These are phyloP conservation scores for Nixonia krombeini DNA, from an alignment of 1,140 invertebrate species.

Conservation along the genomic window DNA sequence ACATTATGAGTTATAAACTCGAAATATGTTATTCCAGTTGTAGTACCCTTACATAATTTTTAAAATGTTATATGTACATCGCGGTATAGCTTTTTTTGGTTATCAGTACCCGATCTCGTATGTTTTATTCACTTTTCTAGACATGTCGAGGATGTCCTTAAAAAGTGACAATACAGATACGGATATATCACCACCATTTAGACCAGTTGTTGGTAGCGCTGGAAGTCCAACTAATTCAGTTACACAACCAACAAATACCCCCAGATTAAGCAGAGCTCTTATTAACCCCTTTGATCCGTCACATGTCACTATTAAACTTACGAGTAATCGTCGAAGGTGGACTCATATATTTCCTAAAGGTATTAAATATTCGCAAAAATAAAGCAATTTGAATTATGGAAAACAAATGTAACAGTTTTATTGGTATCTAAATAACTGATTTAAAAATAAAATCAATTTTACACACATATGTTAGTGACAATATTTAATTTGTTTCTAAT, in stretches of 20 bases:
- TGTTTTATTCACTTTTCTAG: slow-evolving; percentile 3
- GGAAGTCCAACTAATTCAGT: slow-evolving; percentile 64
- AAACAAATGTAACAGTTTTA: no score
- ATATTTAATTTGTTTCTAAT: no score
- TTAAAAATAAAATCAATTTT: no score
- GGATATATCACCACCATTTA: slow-evolving; percentile 73
- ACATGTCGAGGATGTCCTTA: slow-evolving; percentile 53
- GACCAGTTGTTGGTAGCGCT: slow-evolving; percentile 74
- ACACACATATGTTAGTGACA: no score
- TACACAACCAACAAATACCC: slow-evolving; percentile 63
- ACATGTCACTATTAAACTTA: slow-evolving; percentile 95
- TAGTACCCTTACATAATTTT: no score
- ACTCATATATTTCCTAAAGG: slow-evolving; percentile 99
- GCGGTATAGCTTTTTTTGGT: no score
- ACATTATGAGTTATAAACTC: no score
- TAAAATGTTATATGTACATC: no score
- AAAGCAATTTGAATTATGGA: slow-evolving; percentile 2
- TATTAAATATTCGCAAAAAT: slow-evolving; percentile 49
- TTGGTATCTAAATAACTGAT: no score
- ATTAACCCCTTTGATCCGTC: slow-evolving; percentile 99
- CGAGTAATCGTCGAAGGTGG: slow-evolving; percentile 96
- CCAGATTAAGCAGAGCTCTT: slow-evolving; percentile 80
- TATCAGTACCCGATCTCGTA: no score
- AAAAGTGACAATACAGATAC: slow-evolving; percentile 67
- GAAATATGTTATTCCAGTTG: no score